Base-by-base conservation (phyloP, 2,797 vertebrate species). In the Crenuchus spilurus region DNA sequence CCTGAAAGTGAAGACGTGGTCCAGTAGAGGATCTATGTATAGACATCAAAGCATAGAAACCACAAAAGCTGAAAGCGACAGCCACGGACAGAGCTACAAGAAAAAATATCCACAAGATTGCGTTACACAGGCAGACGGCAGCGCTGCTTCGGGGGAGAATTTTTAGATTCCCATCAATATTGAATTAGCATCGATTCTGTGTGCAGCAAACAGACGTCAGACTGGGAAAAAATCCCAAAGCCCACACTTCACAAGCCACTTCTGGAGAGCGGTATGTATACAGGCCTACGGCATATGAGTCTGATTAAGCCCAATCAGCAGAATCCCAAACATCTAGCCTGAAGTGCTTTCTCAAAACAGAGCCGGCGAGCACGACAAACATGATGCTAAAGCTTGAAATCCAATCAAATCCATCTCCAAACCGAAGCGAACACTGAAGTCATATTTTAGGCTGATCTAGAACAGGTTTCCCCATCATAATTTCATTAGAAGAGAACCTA, bases 111-210 rank as follows among this genome's bases (percentile, higher is more conserved):
- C 49, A 46, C 8, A n/a, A 65, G 60, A 65, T 76, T 61, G 18
- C 11, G 2, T 58, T 58, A 58, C 55, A 58, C 28, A 57, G 52
- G 54, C 55, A 35, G 28, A 57, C 28, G 54, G 35, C 61, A 67
- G 44, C 57, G 22, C 18, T 31, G 16, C 30, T 28, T 61, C 64
- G 24, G 28, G 35, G 28, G 37, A 67, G 30, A 72, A 83, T 78
- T 82, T 87, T 80, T 80, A 88, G 82, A 87, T 87, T 82, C 67
- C 67, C 82, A 88, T 91, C 84, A 86, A 87, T 88, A 89, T 31
- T 82, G 77, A 84, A 90, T 91, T 86, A 89, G 81, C 80, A 91
- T 87, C 79, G 89, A 91, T 87, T 84, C 70, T 60, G 78, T 63
- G 74, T 33, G 35, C 76, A 70, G 71, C 11, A 79, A 71, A 78